Conservation (phyloP, 2,113 vertebrate genomes). For the Cranoglanis bouderius region DNA sequence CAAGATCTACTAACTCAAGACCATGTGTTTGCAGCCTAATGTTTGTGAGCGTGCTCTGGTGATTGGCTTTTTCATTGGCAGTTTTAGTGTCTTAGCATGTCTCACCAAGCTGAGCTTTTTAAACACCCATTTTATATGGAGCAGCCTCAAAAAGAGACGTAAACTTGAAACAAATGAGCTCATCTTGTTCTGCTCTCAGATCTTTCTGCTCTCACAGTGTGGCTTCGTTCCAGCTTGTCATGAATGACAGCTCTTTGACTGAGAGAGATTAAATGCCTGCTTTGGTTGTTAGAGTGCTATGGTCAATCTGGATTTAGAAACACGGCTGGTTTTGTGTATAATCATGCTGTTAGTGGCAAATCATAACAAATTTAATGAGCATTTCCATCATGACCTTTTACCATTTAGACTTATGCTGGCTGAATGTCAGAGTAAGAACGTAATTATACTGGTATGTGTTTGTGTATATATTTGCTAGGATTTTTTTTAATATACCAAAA, state of each 20-base stretch:
- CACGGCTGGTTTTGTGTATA: not conserved
- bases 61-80: not conserved
- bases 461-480: not conserved
- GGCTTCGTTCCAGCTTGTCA: not conserved
- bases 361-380: conserved; percentile 28
- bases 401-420: conserved; percentile 26
- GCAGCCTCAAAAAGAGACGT: not conserved
- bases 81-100: not conserved
- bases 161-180: conserved; percentile 32
- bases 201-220: not conserved
- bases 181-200: conserved; percentile 29
- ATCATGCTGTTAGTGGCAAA: conserved; percentile 3
- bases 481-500: conserved; percentile 2
- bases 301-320: conserved; percentile 20
- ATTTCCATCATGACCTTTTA: conserved; percentile 27
- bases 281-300: not conserved
- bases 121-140: not conserved
- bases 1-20: conserved; percentile 8
- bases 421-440: conserved; percentile 37
- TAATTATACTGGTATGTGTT: conserved; percentile 32
- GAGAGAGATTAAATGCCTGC: not conserved
- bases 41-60: conserved; percentile 5
- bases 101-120: not conserved
- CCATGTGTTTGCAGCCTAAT: conserved; percentile 23
- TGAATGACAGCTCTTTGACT: not conserved